Conservation (phyloP, 2,113 vertebrate genomes). For the Dipodomys merriami region DNA sequence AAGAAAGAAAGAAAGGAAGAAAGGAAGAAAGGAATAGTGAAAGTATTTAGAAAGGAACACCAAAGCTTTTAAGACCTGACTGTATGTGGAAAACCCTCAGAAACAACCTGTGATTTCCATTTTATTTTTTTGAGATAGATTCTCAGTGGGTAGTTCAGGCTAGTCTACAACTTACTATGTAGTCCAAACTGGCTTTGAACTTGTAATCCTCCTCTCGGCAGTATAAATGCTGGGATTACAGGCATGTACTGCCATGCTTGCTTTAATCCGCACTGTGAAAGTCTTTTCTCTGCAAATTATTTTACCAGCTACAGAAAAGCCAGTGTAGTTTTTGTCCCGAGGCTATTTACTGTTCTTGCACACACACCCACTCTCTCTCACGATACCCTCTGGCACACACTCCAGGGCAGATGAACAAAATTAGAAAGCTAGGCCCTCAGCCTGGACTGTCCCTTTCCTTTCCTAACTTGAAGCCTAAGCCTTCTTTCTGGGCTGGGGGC, state of each 20-base stretch:
- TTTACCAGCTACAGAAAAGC: not conserved
- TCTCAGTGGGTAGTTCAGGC: too few relatives aligned
- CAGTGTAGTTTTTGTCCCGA: not conserved
- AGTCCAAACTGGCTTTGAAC: too few relatives aligned
- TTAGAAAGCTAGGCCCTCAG: not conserved
- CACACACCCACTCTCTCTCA: not conserved
- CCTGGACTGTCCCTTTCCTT: not conserved
- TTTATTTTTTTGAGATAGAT: not conserved
- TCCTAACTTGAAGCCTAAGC: rapidly evolving
- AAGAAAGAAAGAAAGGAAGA: too few relatives aligned
- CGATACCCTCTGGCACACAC: rapidly evolving
- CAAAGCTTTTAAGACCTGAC: conserved; percentile 67
- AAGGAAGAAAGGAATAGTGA: conserved; percentile 63
- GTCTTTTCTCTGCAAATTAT: conserved; percentile 85
- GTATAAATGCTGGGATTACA: not conserved
- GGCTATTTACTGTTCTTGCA: not conserved
- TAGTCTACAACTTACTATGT: too few relatives aligned
- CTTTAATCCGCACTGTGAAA: conserved; percentile 62
- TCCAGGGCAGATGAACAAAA: not conserved
- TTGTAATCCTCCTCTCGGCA: too few relatives aligned
- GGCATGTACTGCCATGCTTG: not conserved
- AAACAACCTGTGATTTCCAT: conserved; percentile 68
- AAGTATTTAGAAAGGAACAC: conserved; percentile 80
- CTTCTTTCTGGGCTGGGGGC: not conserved
- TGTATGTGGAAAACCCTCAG: conserved; percentile 54